Evolutionary conservation across 1,140 invertebrate species (phyloP).

Genomic region (Macrobrachium nipponense): DNA sequence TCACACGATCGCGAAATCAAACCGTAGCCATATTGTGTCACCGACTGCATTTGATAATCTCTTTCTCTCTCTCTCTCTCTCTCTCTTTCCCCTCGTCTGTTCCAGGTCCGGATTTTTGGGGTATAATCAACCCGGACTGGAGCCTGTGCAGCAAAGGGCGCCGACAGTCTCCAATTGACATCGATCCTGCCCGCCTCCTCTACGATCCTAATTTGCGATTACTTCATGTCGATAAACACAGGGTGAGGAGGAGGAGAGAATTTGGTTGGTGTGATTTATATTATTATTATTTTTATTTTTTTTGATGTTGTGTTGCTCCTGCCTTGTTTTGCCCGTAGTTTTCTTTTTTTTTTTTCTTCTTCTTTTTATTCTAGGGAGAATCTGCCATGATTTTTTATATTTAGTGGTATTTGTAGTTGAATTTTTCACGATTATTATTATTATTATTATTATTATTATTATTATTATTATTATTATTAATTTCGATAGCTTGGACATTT

Average conservation of each 20-base stretch:
- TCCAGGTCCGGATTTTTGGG: conserved; percentile 95
- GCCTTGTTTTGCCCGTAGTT: no score
- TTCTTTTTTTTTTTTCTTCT: no score
- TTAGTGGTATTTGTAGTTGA: no score
- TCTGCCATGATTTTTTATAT: no score
- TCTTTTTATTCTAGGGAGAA: no score
- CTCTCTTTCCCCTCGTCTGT: neutral
- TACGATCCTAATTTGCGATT: conserved; percentile 92
- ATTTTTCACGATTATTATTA: no score
- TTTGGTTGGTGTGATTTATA: no score
- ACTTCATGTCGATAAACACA: conserved; percentile 89
- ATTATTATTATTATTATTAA: no score
- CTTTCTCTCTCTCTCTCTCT: neutral
- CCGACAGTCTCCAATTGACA: conserved; percentile 94
- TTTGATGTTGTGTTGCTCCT: no score
- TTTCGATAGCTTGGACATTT: no score
- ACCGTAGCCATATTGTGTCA: neutral
- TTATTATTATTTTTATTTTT: no score
- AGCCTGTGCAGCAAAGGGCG: conserved; percentile 92
- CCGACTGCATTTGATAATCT: neutral
- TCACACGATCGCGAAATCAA: neutral
- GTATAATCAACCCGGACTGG: conserved; percentile 96
- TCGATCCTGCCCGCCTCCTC: conserved; percentile 90
- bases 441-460: no score
- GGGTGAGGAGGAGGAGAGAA: conserved; percentile 75